A percentile compares a stretch with the other conserved stretches of the same genome.
phyloP scores from a whole-genome alignment of 1,140 invertebrate species.

The Octopus sinensis region DNA sequence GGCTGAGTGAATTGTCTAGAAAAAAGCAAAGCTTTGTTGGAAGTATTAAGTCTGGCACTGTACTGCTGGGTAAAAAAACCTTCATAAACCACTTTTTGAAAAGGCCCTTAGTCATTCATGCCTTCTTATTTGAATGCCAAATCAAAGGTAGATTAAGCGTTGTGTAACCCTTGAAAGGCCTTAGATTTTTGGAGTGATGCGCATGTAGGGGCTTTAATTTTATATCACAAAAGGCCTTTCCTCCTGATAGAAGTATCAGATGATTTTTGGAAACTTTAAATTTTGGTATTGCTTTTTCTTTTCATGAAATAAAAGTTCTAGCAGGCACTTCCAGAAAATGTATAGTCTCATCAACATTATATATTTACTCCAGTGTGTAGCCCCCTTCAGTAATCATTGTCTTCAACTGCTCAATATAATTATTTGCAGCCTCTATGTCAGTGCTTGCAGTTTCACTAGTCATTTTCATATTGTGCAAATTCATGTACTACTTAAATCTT shows the following conservation, averaged over 20 bases:
- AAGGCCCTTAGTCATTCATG: not conserved
- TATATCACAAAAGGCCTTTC: too few relatives aligned
- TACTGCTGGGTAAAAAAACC: not conserved
- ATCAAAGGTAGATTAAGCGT: not conserved
- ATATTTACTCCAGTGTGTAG: not conserved
- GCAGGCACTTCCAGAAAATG: not conserved
- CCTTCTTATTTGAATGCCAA: not conserved
- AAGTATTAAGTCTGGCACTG: not conserved
- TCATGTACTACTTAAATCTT: not conserved
- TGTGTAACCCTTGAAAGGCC: too few relatives aligned
- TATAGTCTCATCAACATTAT: not conserved
- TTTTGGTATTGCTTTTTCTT: not conserved
- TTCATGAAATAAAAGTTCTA: not conserved
- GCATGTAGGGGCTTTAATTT: too few relatives aligned
- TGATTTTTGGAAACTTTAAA: not conserved
- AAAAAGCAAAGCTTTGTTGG: not conserved
- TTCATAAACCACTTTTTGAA: not conserved
- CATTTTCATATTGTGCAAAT: not conserved
- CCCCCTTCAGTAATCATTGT: constrained; percentile 1
- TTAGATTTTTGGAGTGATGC: too few relatives aligned
- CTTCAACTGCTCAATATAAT: not conserved
- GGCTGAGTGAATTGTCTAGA: too few relatives aligned
- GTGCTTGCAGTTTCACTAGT: not conserved
- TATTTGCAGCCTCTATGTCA: not conserved
- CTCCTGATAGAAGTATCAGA: too few relatives aligned